Conservation (phyloP, 1,140 invertebrate species). For the Listronotus bonariensis region DNA sequence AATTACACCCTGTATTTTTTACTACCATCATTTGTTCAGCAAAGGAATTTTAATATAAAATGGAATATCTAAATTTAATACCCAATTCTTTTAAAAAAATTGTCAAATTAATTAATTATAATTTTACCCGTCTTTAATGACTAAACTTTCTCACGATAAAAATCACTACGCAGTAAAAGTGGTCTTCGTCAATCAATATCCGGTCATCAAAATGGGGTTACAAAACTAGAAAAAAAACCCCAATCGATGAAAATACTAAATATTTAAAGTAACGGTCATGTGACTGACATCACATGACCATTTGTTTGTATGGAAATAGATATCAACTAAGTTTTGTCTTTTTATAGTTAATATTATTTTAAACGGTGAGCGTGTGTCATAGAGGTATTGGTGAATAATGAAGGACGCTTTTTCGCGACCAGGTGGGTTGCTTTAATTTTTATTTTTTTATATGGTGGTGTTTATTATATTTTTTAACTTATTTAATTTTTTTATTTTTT, state of each 20-base stretch:
- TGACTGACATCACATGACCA: conserved; percentile 43
- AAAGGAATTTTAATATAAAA: no score
- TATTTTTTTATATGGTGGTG: no score
- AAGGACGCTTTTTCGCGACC: background rate
- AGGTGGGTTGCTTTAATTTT: conserved; percentile 2
- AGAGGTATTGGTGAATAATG: conserved; percentile 12
- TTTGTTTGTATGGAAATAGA: conserved; percentile 39
- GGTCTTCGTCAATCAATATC: conserved; percentile 18
- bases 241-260: conserved; percentile 47
- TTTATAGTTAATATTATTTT: conserved; percentile 11
- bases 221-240: conserved; percentile 9
- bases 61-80: no score
- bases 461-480: no score
- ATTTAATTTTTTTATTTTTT: no score
- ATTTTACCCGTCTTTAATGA: no score
- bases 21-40: no score
- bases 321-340: conserved; percentile 21
- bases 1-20: no score
- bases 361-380: conserved; percentile 7
- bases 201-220: conserved; percentile 26
- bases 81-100: no score
- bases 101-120: no score
- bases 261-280: conserved; percentile 49
- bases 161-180: conserved; percentile 18
- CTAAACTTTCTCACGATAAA: background rate